Evolutionary conservation across 2,797 vertebrate species (phyloP).

Genomic region (Phalloptychus januarius): DNA sequence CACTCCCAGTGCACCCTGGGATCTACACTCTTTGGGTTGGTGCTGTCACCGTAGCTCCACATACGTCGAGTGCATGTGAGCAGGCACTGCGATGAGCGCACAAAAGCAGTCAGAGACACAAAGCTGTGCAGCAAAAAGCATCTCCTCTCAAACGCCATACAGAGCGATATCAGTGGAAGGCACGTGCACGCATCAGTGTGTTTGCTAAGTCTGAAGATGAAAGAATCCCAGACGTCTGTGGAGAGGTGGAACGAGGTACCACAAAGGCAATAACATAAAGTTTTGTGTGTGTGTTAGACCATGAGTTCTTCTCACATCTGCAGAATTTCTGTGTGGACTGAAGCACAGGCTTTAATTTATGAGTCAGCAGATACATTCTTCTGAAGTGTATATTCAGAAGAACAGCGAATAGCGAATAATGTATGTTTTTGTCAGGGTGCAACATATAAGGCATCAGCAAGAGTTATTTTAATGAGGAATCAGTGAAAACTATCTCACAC

Average conservation of each 20-base stretch:
- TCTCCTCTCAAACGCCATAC: conserved; percentile 1
- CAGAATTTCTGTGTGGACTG: background rate
- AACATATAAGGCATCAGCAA: background rate
- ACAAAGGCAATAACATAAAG: conserved; percentile 4
- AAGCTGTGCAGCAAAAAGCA: conserved; percentile 1
- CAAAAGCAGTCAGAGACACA: conserved; percentile 18
- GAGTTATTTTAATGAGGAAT: background rate
- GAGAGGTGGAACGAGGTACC: conserved; percentile 12
- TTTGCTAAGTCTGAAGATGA: conserved; percentile 36
- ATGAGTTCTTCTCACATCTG: background rate
- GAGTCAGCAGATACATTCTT: background rate
- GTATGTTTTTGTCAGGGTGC: background rate
- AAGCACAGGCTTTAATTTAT: background rate
- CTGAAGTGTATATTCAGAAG: background rate
- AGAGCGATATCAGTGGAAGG: conserved; percentile 22
- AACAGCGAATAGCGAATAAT: background rate
- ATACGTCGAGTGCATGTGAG: conserved; percentile 33
- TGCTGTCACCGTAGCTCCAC: conserved; percentile 44
- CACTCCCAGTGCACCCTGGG: conserved; percentile 66
- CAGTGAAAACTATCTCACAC: background rate
- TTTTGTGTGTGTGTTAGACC: background rate
- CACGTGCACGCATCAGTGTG: conserved; percentile 23
- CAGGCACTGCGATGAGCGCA: conserved; percentile 10
- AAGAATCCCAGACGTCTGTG: conserved; percentile 19
- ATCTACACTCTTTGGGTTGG: conserved; percentile 57